Conservation (phyloP, 1,140 invertebrate species). For the Drosophila mojavensis region DNA sequence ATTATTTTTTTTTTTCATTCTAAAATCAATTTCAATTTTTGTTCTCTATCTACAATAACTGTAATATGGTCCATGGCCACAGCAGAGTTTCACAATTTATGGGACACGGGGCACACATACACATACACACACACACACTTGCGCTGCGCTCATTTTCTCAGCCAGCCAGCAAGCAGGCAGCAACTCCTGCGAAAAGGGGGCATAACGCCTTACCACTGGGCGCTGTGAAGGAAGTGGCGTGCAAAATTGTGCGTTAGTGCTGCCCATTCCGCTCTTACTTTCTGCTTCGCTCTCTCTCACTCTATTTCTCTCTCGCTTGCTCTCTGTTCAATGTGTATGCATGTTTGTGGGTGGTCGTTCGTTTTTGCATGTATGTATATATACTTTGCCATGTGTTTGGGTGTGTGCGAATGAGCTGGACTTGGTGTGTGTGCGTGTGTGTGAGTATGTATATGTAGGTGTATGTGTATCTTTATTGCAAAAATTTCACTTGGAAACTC, state of each 20-base stretch:
- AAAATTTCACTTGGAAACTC: conserved; percentile 73
- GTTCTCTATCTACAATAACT: conserved; percentile 64
- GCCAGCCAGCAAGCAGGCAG: conserved; percentile 43
- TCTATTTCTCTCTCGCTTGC: conserved; percentile 1
- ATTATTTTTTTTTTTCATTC: conserved; percentile 40
- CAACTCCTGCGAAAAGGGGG: conserved; percentile 62
- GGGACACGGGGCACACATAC: conserved; percentile 72
- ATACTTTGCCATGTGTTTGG: conserved; percentile 59
- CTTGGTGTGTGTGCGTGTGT: conserved; percentile 52
- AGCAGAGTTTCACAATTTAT: conserved; percentile 77
- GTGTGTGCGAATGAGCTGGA: conserved; percentile 39
- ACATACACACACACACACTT: conserved; percentile 38
- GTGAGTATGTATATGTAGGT: conserved; percentile 14
- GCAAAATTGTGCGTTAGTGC: conserved; percentile 71
- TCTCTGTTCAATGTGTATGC: conserved; percentile 34
- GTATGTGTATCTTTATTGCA: conserved; percentile 55
- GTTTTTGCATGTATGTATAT: conserved; percentile 69
- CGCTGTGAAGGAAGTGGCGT: conserved; percentile 71
- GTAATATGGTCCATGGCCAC: conserved; percentile 81
- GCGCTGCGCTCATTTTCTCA: conserved; percentile 66
- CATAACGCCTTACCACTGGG: conserved; percentile 60
- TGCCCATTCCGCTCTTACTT: conserved; percentile 34
- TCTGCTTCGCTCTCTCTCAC: conserved; percentile 20
- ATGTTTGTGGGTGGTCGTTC: conserved; percentile 43
- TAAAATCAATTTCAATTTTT: conserved; percentile 68